Conservation (phyloP, 2,797 vertebrate species). For the Clangula hyemalis region DNA sequence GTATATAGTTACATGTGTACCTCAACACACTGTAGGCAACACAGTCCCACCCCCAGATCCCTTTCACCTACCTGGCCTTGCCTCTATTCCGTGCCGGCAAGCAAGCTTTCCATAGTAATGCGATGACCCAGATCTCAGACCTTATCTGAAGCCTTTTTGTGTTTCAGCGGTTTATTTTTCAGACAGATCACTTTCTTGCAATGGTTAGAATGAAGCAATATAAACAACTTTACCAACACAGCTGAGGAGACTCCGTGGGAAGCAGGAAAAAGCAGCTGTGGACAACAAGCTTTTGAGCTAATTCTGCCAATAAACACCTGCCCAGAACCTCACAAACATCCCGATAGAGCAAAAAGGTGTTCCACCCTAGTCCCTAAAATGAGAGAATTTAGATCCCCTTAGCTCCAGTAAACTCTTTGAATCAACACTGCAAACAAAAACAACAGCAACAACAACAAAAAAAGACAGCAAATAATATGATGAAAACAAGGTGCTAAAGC, state of each 20-base stretch:
- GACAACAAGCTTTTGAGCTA: neutral
- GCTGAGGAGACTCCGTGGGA: neutral
- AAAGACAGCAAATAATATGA: neutral
- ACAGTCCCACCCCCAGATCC: neutral
- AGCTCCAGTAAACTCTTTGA: neutral
- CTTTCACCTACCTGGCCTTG: neutral
- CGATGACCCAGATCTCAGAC: neutral
- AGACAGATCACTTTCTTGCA: neutral
- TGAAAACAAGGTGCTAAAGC: neutral
- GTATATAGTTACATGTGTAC: neutral
- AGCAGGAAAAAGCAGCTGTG: neutral
- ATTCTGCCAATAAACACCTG: neutral
- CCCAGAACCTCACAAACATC: neutral
- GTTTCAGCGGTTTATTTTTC: slow-evolving; percentile 6
- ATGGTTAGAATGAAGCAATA: neutral
- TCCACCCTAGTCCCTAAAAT: neutral
- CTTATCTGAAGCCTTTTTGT: neutral
- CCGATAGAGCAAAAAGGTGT: neutral
- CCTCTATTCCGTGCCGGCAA: neutral
- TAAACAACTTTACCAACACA: neutral
- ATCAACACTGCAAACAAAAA: neutral
- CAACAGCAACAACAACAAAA: too few species aligned
- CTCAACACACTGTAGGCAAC: neutral
- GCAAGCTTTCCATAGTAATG: neutral
- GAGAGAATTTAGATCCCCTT: neutral